Conservation (phyloP, 2,888 invertebrate genomes). For the Sialis lutaria region DNA sequence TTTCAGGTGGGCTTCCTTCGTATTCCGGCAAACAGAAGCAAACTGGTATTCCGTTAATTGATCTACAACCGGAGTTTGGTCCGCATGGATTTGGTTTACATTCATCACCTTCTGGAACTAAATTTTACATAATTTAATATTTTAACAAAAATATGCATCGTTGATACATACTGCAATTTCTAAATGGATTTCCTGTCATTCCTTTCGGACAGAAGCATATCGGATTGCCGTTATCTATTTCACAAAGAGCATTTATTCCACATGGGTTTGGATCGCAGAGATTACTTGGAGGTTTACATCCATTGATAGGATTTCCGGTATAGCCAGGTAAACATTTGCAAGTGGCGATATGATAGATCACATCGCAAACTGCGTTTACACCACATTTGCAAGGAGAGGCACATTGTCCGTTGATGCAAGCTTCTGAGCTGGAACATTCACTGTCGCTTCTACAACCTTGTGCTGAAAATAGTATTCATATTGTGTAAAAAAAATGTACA, state of each 20-base stretch:
- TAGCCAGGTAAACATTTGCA: constrained; percentile 75
- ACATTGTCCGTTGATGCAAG: constrained; percentile 62
- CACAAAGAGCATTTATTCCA: constrained; percentile 69
- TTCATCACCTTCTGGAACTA: constrained; percentile 76
- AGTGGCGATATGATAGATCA: constrained; percentile 55
- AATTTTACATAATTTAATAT: constrained; percentile 16
- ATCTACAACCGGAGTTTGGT: constrained; percentile 63
- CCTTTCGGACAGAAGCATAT: constrained; percentile 82
- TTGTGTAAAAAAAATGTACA: neutral
- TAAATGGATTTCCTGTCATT: constrained; percentile 78
- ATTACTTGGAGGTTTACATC: constrained; percentile 56
- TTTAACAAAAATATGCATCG: neutral
- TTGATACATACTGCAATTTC: constrained; percentile 66
- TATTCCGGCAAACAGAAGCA: constrained; percentile 81
- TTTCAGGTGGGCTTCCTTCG: constrained; percentile 65
- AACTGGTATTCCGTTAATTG: constrained; percentile 53
- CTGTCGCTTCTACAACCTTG: constrained; percentile 53
- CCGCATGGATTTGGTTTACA: constrained; percentile 75
- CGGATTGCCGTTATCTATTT: constrained; percentile 68
- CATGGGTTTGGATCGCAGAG: constrained; percentile 77
- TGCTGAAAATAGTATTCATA: constrained; percentile 21
- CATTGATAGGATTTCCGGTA: constrained; percentile 53
- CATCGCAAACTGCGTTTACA: constrained; percentile 63
- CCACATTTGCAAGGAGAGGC: constrained; percentile 65
- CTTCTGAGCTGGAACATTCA: constrained; percentile 56